These are phyloP conservation scores for Cryptomyrus ogoouensis DNA, from an alignment of 2,113 vertebrate genomes.

Conservation along the genomic window DNA sequence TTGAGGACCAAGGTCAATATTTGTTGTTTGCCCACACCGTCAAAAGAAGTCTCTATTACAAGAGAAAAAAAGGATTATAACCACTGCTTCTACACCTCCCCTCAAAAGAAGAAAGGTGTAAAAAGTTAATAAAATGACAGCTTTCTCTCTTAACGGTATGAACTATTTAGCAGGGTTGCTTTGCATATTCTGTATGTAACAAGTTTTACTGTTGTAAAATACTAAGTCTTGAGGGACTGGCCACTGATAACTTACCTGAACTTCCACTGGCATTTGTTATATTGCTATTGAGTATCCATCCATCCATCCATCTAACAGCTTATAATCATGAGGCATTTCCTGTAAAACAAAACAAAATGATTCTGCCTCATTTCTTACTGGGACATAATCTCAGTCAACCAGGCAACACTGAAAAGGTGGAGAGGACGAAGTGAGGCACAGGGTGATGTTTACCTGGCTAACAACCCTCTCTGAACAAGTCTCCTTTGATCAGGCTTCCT, in stretches of 20 bases:
- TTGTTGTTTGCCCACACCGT: constrained; percentile 57
- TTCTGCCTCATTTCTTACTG: not conserved
- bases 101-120: constrained; percentile 26
- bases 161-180: not conserved
- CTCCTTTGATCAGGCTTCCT: not conserved
- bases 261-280: not conserved
- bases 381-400: not conserved
- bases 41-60: constrained; percentile 50
- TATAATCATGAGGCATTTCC: not conserved
- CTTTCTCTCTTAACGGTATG: not conserved
- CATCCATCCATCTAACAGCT: not conserved
- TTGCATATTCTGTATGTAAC: not conserved
- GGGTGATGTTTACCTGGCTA: not conserved
- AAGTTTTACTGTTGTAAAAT: not conserved
- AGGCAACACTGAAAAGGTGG: not conserved
- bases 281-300: not conserved
- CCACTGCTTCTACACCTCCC: constrained; percentile 24
- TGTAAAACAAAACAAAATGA: not conserved
- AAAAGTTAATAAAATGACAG: not conserved
- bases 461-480: not conserved
- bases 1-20: constrained; percentile 59
- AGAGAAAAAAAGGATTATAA: constrained; percentile 28
- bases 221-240: not conserved
- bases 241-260: not conserved
- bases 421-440: not conserved